Conservation (phyloP, 2,888 invertebrate genomes). For the Galerucella nymphaeae region DNA sequence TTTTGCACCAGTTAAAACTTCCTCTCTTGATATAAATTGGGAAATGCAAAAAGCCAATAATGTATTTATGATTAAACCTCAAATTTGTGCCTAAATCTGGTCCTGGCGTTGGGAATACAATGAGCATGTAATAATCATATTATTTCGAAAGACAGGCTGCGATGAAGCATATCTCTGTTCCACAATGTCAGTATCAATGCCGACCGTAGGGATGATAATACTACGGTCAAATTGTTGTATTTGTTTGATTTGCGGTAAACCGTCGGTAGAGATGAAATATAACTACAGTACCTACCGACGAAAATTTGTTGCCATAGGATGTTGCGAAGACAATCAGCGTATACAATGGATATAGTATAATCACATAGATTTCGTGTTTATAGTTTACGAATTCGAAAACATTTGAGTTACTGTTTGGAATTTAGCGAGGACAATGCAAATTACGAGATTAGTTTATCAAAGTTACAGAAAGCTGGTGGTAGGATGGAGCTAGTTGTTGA, state of each 20-base stretch:
- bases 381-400: neutral
- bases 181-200: conserved; percentile 37
- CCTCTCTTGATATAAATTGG: neutral
- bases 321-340: conserved; percentile 17
- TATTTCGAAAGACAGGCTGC: conserved; percentile 57
- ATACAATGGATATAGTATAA: conserved; percentile 6
- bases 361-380: neutral
- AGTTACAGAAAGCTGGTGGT: too few species aligned
- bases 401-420: too few species aligned
- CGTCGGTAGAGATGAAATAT: conserved; percentile 7
- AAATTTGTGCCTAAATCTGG: neutral
- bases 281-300: neutral
- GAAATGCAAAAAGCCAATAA: neutral
- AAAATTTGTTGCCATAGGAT: conserved; percentile 34
- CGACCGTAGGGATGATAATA: conserved; percentile 32
- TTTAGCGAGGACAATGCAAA: too few species aligned
- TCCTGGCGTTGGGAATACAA: neutral
- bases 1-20: neutral
- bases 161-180: conserved; percentile 44
- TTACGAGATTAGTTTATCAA: too few species aligned
- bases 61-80: neutral
- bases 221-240: conserved; percentile 28
- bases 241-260: conserved; percentile 18
- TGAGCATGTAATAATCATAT: conserved; percentile 54
- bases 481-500: too few species aligned